phyloP scores from a whole-genome alignment of 2,113 vertebrate genomes.

The Proteles cristata region DNA sequence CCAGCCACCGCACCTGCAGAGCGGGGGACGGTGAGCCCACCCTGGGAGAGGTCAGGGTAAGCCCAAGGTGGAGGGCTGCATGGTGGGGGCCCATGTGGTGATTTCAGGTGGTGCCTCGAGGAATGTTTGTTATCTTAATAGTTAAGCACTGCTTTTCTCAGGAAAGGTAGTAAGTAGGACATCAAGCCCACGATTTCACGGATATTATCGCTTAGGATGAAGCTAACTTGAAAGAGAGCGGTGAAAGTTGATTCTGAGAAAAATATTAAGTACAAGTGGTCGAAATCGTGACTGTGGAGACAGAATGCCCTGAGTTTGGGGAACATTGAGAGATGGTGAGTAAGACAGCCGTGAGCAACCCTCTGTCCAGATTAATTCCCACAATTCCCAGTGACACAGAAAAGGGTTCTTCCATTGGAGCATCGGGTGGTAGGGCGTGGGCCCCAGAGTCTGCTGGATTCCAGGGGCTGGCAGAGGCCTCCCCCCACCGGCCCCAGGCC shows the following conservation, averaged over 20 bases:
- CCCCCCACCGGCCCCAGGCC: not conserved
- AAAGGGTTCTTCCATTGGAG: not conserved
- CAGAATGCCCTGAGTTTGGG: not conserved
- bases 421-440: conserved; percentile 13
- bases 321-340: rapidly evolving
- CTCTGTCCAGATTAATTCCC: not conserved
- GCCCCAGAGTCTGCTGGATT: not conserved
- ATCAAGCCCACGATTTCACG: not conserved
- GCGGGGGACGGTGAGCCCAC: no score
- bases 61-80: not conserved
- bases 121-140: conserved; percentile 21
- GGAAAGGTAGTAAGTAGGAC: not conserved
- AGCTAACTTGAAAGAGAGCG: not conserved
- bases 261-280: not conserved
- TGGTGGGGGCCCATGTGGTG: rapidly evolving
- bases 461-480: not conserved
- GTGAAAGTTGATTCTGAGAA: not conserved
- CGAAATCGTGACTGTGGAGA: not conserved
- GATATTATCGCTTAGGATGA: not conserved
- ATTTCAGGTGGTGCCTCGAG: not conserved
- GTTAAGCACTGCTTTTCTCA: not conserved
- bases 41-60: not conserved
- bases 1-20: not conserved
- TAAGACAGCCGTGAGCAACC: not conserved
- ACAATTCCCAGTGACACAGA: rapidly evolving